A percentile compares a stretch with the other conserved stretches of the same genome.
Evolutionary conservation across 1,140 invertebrate genomes (phyloP).

Genomic region (Drosophila athabasca): DNA sequence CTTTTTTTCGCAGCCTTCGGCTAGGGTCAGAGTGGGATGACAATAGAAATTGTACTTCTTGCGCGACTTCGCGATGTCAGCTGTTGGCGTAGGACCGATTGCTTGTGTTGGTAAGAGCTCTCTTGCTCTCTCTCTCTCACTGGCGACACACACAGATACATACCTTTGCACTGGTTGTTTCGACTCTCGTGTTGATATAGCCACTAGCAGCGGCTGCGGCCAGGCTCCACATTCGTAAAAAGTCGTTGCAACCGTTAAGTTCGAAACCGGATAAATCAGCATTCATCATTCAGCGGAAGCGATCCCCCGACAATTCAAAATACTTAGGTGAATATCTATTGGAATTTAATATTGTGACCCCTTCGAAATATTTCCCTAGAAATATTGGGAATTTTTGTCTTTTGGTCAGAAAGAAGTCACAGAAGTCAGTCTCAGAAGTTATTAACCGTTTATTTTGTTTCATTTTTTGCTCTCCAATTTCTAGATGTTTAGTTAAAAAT

Average conservation of each 20-base stretch:
- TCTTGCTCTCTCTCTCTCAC: constrained; percentile 18
- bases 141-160: too few relatives aligned
- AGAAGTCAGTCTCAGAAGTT: too few relatives aligned
- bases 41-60: constrained; percentile 45
- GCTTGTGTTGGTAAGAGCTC: constrained; percentile 2
- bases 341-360: not conserved
- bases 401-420: not conserved
- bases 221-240: not conserved
- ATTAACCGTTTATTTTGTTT: too few relatives aligned
- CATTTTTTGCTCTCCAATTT: too few relatives aligned
- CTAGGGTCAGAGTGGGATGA: constrained; percentile 33
- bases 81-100: constrained; percentile 22
- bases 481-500: too few relatives aligned
- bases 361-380: constrained; percentile 12
- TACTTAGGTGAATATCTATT: constrained; percentile 63
- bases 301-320: not conserved
- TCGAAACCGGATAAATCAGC: not conserved
- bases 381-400: constrained; percentile 1
- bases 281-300: not conserved
- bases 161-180: too few relatives aligned
- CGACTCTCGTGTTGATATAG: not conserved
- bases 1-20: not conserved
- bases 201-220: too few relatives aligned
- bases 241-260: constrained; percentile 18
- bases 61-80: constrained; percentile 15